Evolutionary conservation across 2,888 invertebrate species (phyloP).

Genomic region (Megamerina dolium): DNA sequence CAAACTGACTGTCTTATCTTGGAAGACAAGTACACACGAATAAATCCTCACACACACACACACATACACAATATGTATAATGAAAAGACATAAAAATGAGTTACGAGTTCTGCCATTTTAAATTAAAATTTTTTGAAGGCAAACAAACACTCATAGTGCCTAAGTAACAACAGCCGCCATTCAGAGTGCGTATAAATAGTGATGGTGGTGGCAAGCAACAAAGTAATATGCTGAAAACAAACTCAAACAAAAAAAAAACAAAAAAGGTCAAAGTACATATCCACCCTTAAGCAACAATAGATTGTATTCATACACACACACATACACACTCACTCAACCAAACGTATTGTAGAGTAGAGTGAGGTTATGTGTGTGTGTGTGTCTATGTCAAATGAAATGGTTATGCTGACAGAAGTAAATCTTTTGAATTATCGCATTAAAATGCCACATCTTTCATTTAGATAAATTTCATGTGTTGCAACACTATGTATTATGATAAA

Average conservation of each 20-base stretch:
- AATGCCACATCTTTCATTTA: constrained; percentile 36
- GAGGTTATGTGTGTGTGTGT: constrained; percentile 17
- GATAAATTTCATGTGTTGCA: constrained; percentile 28
- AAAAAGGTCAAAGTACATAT: constrained; percentile 22
- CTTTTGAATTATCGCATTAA: constrained; percentile 45
- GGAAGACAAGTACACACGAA: too few species aligned
- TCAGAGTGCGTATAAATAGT: constrained; percentile 5
- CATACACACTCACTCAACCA: not conserved
- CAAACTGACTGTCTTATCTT: not conserved
- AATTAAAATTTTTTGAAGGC: constrained; percentile 22
- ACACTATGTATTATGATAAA: too few species aligned
- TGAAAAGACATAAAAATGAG: constrained; percentile 43
- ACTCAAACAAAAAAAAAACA: constrained; percentile 5
- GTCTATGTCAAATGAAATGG: constrained; percentile 25
- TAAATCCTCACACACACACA: constrained; percentile 5
- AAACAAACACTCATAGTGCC: constrained; percentile 4
- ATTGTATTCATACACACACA: constrained; percentile 1
- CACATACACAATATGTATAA: constrained; percentile 8
- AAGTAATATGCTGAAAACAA: constrained; percentile 28
- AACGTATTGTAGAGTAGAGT: constrained; percentile 3
- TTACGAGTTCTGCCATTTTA: constrained; percentile 47
- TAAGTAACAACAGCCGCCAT: constrained; percentile 7
- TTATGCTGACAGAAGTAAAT: constrained; percentile 48
- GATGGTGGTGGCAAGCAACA: too few species aligned
- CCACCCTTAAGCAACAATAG: constrained; percentile 19